phyloP scores from a whole-genome alignment of 2,888 invertebrate species.

The Heliothis peltigera region DNA sequence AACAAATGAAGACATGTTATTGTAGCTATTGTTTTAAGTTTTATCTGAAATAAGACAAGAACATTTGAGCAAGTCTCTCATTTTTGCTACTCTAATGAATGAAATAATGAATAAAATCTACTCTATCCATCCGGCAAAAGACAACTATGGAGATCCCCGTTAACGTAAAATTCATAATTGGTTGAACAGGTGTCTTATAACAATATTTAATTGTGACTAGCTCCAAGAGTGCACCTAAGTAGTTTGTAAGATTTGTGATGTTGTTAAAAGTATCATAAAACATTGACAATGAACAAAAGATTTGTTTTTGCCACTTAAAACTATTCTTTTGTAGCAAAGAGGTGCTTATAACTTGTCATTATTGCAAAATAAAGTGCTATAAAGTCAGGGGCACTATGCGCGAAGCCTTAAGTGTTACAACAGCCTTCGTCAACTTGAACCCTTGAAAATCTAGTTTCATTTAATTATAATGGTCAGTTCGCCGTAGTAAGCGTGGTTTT shows the following conservation, averaged over 20 bases:
- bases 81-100: no score
- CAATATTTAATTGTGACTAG: no score
- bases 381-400: conserved; percentile 15
- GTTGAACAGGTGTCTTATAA: no score
- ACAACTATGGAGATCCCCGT: no score
- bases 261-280: no score
- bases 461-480: conserved; percentile 15
- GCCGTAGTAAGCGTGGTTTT: neutral
- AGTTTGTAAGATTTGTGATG: no score
- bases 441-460: conserved; percentile 19
- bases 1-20: neutral
- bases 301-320: neutral
- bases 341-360: neutral
- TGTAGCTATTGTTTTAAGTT: neutral
- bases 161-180: no score
- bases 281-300: neutral
- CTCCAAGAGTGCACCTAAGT: no score
- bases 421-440: conserved; percentile 29
- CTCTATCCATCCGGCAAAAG: no score
- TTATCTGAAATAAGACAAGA: no score
- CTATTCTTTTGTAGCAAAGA: neutral
- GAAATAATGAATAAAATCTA: no score
- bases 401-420: conserved; percentile 24
- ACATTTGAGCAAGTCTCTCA: no score
- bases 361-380: conserved; percentile 10